A percentile compares a stretch with the other conserved stretches of the same genome.
Evolutionary conservation across 1,140 invertebrate genomes (phyloP).

Genomic region (Lasioglossum baleicum): DNA sequence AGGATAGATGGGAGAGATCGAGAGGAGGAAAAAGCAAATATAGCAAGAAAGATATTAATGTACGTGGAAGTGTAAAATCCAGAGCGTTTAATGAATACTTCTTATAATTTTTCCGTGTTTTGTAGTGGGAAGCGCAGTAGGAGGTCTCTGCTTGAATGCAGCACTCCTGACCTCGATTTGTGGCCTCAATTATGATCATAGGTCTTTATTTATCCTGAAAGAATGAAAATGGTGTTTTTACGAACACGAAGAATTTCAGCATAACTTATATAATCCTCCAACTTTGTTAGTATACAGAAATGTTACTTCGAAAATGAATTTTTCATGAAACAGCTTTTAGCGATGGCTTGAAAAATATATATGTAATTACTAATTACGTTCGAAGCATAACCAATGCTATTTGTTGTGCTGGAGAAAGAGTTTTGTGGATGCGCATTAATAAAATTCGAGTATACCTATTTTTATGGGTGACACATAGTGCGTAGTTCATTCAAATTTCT

Average conservation of each 20-base stretch:
- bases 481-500: too few species aligned
- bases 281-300: not conserved
- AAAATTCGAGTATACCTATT: not conserved
- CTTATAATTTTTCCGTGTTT: constrained; percentile 20
- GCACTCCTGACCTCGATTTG: constrained; percentile 44
- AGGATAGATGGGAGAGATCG: not conserved
- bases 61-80: not conserved
- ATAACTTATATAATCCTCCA: not conserved
- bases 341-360: not conserved
- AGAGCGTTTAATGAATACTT: not conserved
- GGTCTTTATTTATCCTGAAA: constrained; percentile 21
- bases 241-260: not conserved
- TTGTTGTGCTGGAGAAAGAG: not conserved
- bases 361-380: constrained; percentile 11
- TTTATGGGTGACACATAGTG: too few species aligned
- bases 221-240: constrained; percentile 25
- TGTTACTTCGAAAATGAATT: not conserved
- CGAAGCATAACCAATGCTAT: constrained; percentile 1
- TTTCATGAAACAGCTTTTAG: not conserved
- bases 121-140: constrained; percentile 14
- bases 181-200: constrained; percentile 33
- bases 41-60: not conserved
- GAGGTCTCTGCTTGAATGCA: constrained; percentile 23
- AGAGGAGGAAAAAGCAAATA: not conserved
- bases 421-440: constrained; percentile 17